Conservation (phyloP, 2,888 invertebrate species). For the Lasioglossum pauxillum region DNA sequence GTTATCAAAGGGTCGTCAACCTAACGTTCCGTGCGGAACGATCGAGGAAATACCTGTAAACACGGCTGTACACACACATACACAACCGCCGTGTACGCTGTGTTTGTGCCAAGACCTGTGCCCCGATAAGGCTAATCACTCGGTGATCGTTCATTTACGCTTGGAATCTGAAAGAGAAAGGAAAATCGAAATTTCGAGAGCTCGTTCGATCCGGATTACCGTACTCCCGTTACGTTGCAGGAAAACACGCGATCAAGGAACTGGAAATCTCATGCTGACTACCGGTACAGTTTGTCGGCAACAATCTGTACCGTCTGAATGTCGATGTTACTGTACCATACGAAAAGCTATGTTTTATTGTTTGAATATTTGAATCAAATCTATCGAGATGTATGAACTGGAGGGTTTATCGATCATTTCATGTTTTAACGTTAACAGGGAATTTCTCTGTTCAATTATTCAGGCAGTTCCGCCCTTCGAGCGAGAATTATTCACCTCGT, state of each 20-base stretch:
- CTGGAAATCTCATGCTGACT: neutral
- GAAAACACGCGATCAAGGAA: neutral
- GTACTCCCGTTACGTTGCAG: neutral
- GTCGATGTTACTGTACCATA: neutral
- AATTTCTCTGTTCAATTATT: neutral
- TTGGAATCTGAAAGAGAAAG: constrained; percentile 10
- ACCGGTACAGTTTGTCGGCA: neutral
- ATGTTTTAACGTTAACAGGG: neutral
- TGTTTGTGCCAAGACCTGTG: constrained; percentile 35
- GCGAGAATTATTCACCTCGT: neutral
- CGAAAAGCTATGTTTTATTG: neutral
- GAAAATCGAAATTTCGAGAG: constrained; percentile 24
- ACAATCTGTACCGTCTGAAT: neutral
- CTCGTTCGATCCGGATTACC: neutral
- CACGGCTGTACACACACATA: constrained; percentile 23
- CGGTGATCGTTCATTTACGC: constrained; percentile 23
- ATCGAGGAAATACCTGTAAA: constrained; percentile 63
- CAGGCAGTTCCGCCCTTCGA: neutral
- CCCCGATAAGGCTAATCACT: constrained; percentile 47
- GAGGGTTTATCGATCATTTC: neutral
- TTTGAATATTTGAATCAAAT: neutral
- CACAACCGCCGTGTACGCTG: neutral
- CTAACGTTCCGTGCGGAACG: constrained; percentile 61
- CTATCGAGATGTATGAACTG: neutral
- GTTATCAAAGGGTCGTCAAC: constrained; percentile 76